phyloP scores from a whole-genome alignment of 2,888 invertebrate genomes.

The Homarus gammarus region DNA sequence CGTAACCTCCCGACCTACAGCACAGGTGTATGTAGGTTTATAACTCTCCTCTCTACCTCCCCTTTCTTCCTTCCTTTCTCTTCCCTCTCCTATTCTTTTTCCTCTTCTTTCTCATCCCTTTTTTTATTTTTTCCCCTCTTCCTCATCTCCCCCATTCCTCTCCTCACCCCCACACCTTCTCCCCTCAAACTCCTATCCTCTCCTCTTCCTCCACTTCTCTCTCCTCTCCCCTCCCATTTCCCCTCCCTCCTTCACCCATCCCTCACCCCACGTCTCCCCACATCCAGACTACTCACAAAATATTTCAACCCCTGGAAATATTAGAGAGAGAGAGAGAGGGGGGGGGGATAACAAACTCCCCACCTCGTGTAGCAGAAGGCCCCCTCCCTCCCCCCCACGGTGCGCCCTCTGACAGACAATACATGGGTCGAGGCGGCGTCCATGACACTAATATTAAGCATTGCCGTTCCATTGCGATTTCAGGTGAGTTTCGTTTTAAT shows the following conservation, averaged over 20 bases:
- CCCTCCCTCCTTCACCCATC: background rate
- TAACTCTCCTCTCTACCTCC: too few relatives aligned
- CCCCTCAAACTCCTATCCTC: too few relatives aligned
- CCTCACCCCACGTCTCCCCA: background rate
- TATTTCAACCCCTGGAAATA: conserved; percentile 46
- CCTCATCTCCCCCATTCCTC: too few relatives aligned
- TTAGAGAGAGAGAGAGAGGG: too few relatives aligned
- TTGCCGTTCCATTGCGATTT: conserved; percentile 20
- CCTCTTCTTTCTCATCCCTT: too few relatives aligned
- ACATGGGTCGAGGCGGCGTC: conserved; percentile 32
- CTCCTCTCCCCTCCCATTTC: conserved; percentile 20
- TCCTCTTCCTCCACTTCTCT: too few relatives aligned
- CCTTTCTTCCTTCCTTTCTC: too few relatives aligned
- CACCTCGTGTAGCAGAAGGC: conserved; percentile 42
- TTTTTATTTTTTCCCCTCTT: too few relatives aligned
- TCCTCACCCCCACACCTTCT: too few relatives aligned
- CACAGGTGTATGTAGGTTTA: too few relatives aligned
- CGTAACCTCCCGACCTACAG: too few relatives aligned
- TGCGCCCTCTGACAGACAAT: conserved; percentile 51
- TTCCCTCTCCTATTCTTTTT: too few relatives aligned
- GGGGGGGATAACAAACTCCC: conserved; percentile 24
- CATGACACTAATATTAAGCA: conserved; percentile 58
- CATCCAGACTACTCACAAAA: conserved; percentile 44
- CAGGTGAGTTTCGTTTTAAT: conserved; percentile 23
- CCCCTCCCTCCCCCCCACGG: conserved; percentile 38